Evolutionary conservation across 2,113 vertebrate genomes (phyloP).

Genomic region (Pavo muticus): DNA sequence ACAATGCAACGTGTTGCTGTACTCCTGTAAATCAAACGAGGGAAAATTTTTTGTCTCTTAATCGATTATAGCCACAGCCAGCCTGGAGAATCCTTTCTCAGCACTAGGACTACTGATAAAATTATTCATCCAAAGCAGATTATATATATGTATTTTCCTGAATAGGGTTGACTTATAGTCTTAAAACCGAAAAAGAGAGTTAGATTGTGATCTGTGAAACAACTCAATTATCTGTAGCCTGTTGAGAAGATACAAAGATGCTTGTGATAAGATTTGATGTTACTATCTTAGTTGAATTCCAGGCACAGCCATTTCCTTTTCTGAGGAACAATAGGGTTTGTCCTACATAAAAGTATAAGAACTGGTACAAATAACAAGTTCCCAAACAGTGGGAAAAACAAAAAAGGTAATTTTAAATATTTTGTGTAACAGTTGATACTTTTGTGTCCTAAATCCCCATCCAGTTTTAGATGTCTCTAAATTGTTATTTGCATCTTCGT

Average conservation of each 20-base stretch:
- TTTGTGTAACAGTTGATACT: not conserved
- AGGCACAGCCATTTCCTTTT: not conserved
- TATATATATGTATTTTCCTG: not conserved
- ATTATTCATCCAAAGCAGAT: not conserved
- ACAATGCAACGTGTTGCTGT: not conserved
- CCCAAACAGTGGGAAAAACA: not conserved
- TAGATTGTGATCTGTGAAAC: not conserved
- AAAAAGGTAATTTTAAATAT: not conserved
- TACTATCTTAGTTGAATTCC: not conserved
- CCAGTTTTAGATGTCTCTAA: not conserved
- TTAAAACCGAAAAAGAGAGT: not conserved
- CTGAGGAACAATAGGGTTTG: not conserved
- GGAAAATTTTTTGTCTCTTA: rapidly evolving
- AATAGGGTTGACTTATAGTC: not conserved
- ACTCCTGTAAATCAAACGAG: not conserved
- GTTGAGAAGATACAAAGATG: not conserved
- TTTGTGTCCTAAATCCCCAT: not conserved
- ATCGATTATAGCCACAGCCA: not conserved
- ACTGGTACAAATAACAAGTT: not conserved
- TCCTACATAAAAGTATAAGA: not conserved
- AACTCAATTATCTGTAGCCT: not conserved
- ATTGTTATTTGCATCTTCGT: not conserved
- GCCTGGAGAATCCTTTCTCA: not conserved
- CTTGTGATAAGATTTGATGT: not conserved
- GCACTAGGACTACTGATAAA: not conserved